Evolutionary conservation across 1,140 invertebrate genomes (phyloP).

Genomic region (Gryllus bimaculatus): DNA sequence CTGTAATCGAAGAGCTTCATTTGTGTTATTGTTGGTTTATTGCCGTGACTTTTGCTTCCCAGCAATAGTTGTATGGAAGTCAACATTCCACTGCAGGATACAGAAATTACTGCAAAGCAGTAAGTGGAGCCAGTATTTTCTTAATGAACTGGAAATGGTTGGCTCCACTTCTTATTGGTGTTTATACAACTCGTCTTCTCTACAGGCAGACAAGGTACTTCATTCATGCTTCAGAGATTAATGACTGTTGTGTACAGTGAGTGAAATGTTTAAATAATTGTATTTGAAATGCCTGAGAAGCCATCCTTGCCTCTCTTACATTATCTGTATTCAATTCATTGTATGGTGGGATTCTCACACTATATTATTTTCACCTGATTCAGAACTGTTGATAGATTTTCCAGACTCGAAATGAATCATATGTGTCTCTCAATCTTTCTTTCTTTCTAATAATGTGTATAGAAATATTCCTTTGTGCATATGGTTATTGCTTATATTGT

Average conservation of each 20-base stretch:
- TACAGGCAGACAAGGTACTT: too few relatives aligned
- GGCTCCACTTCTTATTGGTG: background rate
- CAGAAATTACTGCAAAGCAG: too few relatives aligned
- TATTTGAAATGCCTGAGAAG: background rate
- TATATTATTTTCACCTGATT: background rate
- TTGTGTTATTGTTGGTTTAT: too few relatives aligned
- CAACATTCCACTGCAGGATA: too few relatives aligned
- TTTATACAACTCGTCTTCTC: background rate
- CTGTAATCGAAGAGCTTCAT: too few relatives aligned
- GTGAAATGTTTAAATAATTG: background rate
- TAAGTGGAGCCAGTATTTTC: too few relatives aligned
- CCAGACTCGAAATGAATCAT: too few relatives aligned
- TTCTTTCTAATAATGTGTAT: background rate
- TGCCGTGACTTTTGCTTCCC: too few relatives aligned
- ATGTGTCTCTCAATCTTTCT: background rate
- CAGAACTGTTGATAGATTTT: background rate
- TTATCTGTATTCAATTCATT: too few relatives aligned
- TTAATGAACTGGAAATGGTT: too few relatives aligned
- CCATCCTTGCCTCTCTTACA: background rate
- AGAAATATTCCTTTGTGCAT: background rate
- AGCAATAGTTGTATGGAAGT: too few relatives aligned
- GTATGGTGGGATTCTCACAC: too few relatives aligned
- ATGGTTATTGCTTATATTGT: background rate
- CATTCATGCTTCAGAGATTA: background rate
- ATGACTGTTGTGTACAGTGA: background rate